Evolutionary conservation across 2,888 invertebrate species (phyloP).

Genomic region (Cheilosia urbana): DNA sequence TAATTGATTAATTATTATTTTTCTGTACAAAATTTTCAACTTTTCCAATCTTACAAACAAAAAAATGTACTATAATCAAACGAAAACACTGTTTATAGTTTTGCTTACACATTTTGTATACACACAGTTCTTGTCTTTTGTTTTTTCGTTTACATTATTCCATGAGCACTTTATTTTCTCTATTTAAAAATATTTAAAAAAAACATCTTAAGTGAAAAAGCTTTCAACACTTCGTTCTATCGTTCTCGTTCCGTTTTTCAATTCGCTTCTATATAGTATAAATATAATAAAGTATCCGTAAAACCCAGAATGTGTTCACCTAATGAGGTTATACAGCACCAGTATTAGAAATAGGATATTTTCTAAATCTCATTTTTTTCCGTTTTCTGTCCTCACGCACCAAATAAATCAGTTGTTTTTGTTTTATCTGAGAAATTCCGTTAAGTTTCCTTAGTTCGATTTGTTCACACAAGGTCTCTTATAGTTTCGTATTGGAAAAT

Average conservation of each 20-base stretch:
- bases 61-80: conserved; percentile 38
- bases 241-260: conserved; percentile 49
- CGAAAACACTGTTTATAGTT: conserved; percentile 54
- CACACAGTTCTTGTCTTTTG: conserved; percentile 44
- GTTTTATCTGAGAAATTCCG: conserved; percentile 24
- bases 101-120: conserved; percentile 60
- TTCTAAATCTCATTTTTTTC: conserved; percentile 64
- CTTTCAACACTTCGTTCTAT: conserved; percentile 58
- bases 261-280: conserved; percentile 54
- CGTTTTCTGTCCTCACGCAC: conserved; percentile 74
- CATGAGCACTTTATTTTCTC: conserved; percentile 63
- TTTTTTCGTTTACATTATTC: conserved; percentile 26
- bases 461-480: conserved; percentile 63
- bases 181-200: conserved; percentile 14
- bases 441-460: conserved; percentile 42
- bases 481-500: conserved; percentile 65
- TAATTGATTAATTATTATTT: conserved; percentile 54
- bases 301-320: conserved; percentile 72
- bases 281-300: conserved; percentile 11
- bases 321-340: conserved; percentile 75
- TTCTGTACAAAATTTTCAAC: conserved; percentile 39
- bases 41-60: conserved; percentile 35
- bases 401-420: conserved; percentile 37
- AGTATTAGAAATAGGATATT: conserved; percentile 72
- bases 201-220: conserved; percentile 7